Base-by-base conservation (phyloP, 2,113 vertebrate genomes). In the Coregonus clupeaformis region DNA sequence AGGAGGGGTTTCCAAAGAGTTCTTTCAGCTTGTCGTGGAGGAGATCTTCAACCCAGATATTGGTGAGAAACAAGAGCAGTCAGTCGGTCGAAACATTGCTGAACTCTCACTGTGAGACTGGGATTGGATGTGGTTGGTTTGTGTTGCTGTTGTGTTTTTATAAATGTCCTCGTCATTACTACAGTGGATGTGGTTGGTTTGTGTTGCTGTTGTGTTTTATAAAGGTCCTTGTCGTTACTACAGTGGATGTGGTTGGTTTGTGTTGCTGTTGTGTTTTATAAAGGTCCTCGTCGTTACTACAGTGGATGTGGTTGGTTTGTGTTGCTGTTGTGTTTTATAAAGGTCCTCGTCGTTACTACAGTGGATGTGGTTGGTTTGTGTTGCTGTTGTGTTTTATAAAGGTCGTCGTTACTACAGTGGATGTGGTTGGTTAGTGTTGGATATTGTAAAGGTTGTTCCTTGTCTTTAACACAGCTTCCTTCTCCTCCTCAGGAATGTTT, bases 1-100 rank as follows among this genome's bases (percentile, higher is more conserved):
- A 93, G 98, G 98, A 89, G 98, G 98, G 2, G 98, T 99, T 89
- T 99, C 98, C 93, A 99, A 99, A 95, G 98, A 99, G 84, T 99
- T 99, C 89, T 99, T 99, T 89, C 98, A 99, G 72, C 94, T 99
- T 55, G 98, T 99, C 73, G 98, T 99, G 80, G 98, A 99, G 88
- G 97, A 99, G 90, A 98, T 99, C 88, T 99, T 99, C 92, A 99
- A 99, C 88, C 96, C 96, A 77, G 97, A 99, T 89, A 99, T 99
- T 52, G 98, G 98, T 99, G 93, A 89, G 89, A 72, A 69, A 69
- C n/a, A 16, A 16, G 16, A 20, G 25, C 24, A 24, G 24, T 16
- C 16, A 30, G 25, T 65, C 4, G 22, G n/a, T 64, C 22, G 22
- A n/a, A 1, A 36, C 9, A 3, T 68, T 68, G n/a, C 52, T 18